A percentile compares a stretch with the other conserved stretches of the same genome.
Evolutionary conservation across 1,140 invertebrate genomes (phyloP).

Genomic region (Zaprionus nigranus): DNA sequence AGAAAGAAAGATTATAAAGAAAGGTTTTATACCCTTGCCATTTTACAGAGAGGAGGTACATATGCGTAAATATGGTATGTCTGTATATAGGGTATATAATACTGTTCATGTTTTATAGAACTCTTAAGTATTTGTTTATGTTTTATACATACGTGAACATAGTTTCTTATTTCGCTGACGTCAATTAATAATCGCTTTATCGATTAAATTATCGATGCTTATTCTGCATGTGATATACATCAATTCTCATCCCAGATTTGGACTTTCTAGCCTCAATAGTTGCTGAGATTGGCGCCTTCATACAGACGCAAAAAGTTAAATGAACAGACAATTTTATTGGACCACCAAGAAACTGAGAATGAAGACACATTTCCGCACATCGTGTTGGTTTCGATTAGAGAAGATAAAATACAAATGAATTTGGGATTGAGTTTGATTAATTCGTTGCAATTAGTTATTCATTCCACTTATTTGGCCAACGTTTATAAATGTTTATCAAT

Average conservation of each 20-base stretch:
- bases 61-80: too few relatives aligned
- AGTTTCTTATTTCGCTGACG: too few relatives aligned
- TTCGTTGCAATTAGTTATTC: not conserved
- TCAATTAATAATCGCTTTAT: too few relatives aligned
- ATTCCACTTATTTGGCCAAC: not conserved
- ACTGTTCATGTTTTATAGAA: too few relatives aligned
- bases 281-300: slow-evolving; percentile 48
- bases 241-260: too few relatives aligned
- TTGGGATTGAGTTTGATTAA: not conserved
- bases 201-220: too few relatives aligned
- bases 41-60: too few relatives aligned
- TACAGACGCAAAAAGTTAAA: not conserved
- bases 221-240: too few relatives aligned
- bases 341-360: not conserved
- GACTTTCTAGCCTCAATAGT: not conserved
- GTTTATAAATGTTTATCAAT: not conserved
- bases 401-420: slow-evolving; percentile 1
- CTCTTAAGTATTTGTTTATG: too few relatives aligned
- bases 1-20: slow-evolving; percentile 7
- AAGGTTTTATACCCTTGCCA: not conserved
- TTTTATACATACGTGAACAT: too few relatives aligned
- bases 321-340: not conserved
- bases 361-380: not conserved
- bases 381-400: not conserved
- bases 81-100: too few relatives aligned